Percentiles rank a stretch among this genome's conserved stretches.
Evolutionary conservation across 2,113 vertebrate genomes (phyloP).

Genomic region (Apaloderma vittatum): DNA sequence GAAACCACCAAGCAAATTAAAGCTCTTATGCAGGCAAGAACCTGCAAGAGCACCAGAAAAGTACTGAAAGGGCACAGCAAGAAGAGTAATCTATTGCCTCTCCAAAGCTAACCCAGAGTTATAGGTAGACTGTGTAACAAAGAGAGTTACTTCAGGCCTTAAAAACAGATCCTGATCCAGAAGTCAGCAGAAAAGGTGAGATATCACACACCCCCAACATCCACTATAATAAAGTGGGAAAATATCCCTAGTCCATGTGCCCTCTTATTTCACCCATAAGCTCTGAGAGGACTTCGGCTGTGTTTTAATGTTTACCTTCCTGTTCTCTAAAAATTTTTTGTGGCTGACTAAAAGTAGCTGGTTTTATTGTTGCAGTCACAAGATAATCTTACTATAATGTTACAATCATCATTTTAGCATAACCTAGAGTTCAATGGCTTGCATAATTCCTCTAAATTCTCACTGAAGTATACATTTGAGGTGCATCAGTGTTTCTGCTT

Average conservation of each 20-base stretch:
- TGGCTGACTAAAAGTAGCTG: not conserved
- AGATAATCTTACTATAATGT: not conserved
- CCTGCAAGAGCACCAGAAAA: not conserved
- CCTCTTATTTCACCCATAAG: not conserved
- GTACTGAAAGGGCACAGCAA: not conserved
- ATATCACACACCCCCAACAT: fast-evolving
- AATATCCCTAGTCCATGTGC: fast-evolving
- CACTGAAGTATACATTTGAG: not conserved
- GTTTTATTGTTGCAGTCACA: not conserved
- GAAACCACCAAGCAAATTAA: not conserved
- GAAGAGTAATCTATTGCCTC: not conserved
- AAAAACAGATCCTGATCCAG: not conserved
- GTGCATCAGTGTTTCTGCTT: not conserved
- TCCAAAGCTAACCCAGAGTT: not conserved
- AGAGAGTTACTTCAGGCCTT: not conserved
- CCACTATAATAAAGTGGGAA: not conserved
- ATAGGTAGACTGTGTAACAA: not conserved
- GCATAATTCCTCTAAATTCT: not conserved
- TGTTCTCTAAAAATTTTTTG: not conserved
- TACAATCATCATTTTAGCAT: not conserved
- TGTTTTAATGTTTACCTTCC: not conserved
- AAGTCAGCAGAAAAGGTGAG: not conserved
- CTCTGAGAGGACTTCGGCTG: not conserved
- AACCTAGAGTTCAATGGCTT: not conserved
- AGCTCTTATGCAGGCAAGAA: not conserved